Conservation (phyloP, 2,797 vertebrate species). For the Labeo calbasu region DNA sequence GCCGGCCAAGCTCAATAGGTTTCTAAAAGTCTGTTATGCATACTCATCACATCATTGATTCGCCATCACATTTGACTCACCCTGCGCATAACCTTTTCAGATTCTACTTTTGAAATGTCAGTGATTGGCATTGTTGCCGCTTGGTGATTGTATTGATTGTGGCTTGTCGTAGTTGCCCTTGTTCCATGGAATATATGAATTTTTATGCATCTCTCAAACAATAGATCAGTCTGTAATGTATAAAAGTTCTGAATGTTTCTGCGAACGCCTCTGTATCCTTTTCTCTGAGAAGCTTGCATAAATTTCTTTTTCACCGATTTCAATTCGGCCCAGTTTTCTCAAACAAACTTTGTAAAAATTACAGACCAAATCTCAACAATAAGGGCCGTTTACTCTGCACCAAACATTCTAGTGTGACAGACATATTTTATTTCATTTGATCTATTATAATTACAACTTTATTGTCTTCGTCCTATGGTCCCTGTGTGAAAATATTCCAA, state of each 20-base stretch:
- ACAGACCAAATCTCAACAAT: neutral
- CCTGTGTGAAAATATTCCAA: no score
- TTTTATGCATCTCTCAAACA: neutral
- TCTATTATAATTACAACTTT: no score
- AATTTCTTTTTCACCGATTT: conserved; percentile 2
- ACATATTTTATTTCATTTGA: neutral
- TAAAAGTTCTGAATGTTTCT: conserved; percentile 1
- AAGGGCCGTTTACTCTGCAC: no score
- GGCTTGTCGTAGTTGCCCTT: neutral
- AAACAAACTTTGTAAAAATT: neutral
- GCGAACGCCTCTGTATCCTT: neutral
- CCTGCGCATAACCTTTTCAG: conserved; percentile 42
- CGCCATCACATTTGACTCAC: conserved; percentile 25
- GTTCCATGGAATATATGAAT: conserved; percentile 9
- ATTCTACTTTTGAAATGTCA: conserved; percentile 46
- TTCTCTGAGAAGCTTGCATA: neutral
- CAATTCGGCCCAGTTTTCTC: neutral
- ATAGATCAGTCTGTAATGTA: neutral
- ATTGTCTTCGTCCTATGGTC: neutral
- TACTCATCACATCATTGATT: conserved; percentile 46
- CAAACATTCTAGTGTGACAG: no score
- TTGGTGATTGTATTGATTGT: conserved; percentile 36
- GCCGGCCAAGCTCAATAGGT: conserved; percentile 15
- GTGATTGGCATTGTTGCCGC: conserved; percentile 38
- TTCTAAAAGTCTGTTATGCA: conserved; percentile 39